These are phyloP conservation scores for Alcedo atthis DNA, from an alignment of 2,797 vertebrate genomes.

Conservation along the genomic window DNA sequence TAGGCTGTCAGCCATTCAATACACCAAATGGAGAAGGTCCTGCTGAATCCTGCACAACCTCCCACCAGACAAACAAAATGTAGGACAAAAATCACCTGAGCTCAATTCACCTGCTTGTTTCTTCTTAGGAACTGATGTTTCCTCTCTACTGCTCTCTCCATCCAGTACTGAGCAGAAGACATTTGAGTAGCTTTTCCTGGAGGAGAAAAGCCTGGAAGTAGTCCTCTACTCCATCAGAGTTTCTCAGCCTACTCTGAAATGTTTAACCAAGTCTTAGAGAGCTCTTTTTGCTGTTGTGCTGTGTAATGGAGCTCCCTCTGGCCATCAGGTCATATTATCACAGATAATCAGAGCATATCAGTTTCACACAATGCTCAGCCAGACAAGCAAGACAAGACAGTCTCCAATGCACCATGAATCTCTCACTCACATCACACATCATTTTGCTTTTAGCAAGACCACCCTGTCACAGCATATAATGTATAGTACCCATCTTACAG, in stretches of 20 bases:
- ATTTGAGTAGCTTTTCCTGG: not conserved
- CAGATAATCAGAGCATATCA: conserved; percentile 50
- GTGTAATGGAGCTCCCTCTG: conserved; percentile 21
- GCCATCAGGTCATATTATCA: conserved; percentile 56
- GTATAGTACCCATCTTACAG: not conserved
- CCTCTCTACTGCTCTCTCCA: not conserved
- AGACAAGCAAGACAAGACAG: conserved; percentile 51
- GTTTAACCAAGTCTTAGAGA: not conserved
- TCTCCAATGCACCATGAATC: conserved; percentile 6
- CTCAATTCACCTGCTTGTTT: not conserved
- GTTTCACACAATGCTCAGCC: conserved; percentile 52
- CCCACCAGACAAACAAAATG: not conserved
- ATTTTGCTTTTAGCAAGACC: conserved; percentile 60
- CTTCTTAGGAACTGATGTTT: not conserved
- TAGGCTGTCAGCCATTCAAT: not conserved
- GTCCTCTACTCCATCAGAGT: not conserved
- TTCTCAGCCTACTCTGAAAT: not conserved
- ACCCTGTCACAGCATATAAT: conserved; percentile 28
- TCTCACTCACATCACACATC: conserved; percentile 23
- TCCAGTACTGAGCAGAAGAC: not conserved
- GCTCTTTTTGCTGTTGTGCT: not conserved
- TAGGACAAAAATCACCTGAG: not conserved
- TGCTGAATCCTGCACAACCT: not conserved
- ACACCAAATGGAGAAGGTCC: not conserved
- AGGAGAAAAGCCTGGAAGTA: not conserved